Percentiles rank a stretch among this genome's conserved stretches.
These are phyloP conservation scores for Drosophila fuyamai DNA, from an alignment of 1,140 invertebrate genomes.

Conservation along the genomic window DNA sequence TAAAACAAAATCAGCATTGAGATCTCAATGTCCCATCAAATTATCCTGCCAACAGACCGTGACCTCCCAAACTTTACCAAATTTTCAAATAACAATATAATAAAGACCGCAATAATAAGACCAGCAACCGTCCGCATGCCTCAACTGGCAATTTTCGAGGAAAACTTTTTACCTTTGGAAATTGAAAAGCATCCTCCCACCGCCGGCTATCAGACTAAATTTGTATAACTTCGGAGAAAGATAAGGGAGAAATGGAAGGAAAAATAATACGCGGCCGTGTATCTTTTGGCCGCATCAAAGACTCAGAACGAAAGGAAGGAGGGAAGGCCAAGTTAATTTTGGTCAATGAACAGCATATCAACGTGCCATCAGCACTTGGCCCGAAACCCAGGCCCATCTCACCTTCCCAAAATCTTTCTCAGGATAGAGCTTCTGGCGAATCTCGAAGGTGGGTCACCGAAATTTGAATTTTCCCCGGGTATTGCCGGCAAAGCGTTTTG, in stretches of 20 bases:
- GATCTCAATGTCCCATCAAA: conserved; percentile 47
- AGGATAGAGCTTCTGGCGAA: conserved; percentile 6
- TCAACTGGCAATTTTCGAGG: conserved; percentile 68
- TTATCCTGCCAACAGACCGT: conserved; percentile 28
- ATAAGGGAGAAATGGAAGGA: conserved; percentile 38
- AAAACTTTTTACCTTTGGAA: conserved; percentile 65
- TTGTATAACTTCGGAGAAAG: conserved; percentile 65
- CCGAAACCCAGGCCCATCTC: conserved; percentile 13
- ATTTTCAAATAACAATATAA: conserved; percentile 66
- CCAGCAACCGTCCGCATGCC: conserved; percentile 43
- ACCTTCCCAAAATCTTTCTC: background rate
- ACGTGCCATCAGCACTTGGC: conserved; percentile 72
- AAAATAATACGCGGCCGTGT: conserved; percentile 45
- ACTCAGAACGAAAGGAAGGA: conserved; percentile 9
- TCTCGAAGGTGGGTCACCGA: conserved; percentile 33
- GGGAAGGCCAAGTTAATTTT: conserved; percentile 72
- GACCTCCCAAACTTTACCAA: conserved; percentile 39
- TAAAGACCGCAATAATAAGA: conserved; percentile 42
- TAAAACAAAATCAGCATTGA: conserved; percentile 28
- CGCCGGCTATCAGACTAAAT: conserved; percentile 59
- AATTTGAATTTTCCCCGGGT: conserved; percentile 66
- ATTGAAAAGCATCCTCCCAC: conserved; percentile 64
- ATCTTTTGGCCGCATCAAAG: conserved; percentile 61
- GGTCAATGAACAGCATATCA: conserved; percentile 79
- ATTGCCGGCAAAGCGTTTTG: conserved; percentile 45